Evolutionary conservation across 2,888 invertebrate species (phyloP), one percentile per base, ranked within the genome.

Genomic region (Hydroisotoma schaefferi): DNA sequence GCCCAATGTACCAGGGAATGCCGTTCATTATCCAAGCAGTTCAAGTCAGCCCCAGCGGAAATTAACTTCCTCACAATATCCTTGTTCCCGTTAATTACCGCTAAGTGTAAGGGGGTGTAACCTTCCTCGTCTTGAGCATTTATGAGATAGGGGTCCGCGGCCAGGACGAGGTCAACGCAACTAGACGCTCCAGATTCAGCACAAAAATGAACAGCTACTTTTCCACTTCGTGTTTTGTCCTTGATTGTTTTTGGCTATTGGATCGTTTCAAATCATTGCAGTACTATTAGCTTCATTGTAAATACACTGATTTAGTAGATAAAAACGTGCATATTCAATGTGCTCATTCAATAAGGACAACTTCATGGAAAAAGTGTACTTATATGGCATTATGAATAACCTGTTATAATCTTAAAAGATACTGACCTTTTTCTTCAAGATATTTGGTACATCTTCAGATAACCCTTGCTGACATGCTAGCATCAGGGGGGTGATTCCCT

Each of bases 1-100:
- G 98, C 95, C 98, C 98, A 99, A 77, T 99, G 98, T 10, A 97
- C 88, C 47, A 92, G 89, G 2, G 94, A 92, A 77, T 98, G 98
- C 62, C 90, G 88, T 76, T 98, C 97, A 74, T 89, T 86, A 78
- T 99, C 98, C 69, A 89, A 83, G 47, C 90, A 88, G 77, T 89
- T 87, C 68, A 95, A 86, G 75, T 94, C 88, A 8, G 94, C 94
- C 40, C 90, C 90, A 72, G 88, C 87, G 43, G 90, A 87, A 55
- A 95, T 80, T 58, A 98, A 82, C 62, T 90, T 87, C 73, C 89
- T 88, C 65, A 94, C 88, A 70, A 92, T 82, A 20, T 88, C 87
- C 74, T 87, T 85, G 77, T 92, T 91, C 53, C 94, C 94, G 68
- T 92, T 90, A 75, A 94, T 94, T 65, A 94, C 94, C 26, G 97